Percentiles rank a stretch among this genome's conserved stretches.
phyloP scores from a whole-genome alignment of 2,113 vertebrate species.

The Suncus etruscus region DNA sequence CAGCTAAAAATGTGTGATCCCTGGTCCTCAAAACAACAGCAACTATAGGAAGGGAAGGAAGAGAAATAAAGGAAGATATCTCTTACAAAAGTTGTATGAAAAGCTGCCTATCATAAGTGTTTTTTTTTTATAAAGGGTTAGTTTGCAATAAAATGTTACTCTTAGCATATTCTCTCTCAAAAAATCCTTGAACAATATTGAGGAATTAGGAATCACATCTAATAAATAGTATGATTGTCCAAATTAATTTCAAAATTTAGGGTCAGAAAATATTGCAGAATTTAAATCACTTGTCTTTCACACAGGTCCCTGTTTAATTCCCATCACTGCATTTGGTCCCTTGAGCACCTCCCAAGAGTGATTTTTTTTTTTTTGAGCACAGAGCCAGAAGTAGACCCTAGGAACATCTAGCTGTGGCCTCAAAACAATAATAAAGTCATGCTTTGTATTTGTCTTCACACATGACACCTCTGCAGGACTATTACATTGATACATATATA shows the following conservation, averaged over 20 bases:
- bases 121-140: not conserved
- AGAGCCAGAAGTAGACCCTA: too few species aligned
- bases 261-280: too few species aligned
- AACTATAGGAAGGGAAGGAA: too few species aligned
- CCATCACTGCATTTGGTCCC: too few species aligned
- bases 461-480: not conserved
- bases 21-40: too few species aligned
- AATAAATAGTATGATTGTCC: not conserved
- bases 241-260: slow-evolving; percentile 15
- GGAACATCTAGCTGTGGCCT: too few species aligned
- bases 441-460: not conserved
- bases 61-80: not conserved
- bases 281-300: too few species aligned
- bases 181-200: slow-evolving; percentile 15
- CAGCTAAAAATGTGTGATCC: too few species aligned
- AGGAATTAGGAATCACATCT: not conserved
- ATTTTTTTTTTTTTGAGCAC: too few species aligned
- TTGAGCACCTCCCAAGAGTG: too few species aligned
- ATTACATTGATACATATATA: not conserved
- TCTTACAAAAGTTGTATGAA: not conserved
- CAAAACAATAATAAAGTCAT: too few species aligned
- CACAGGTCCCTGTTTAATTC: too few species aligned
- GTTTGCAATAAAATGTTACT: not conserved
- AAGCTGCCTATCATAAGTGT: not conserved
- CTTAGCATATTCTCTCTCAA: not conserved